Base-by-base conservation (phyloP, 2,888 invertebrate genomes). In the Dyspetes luteomarginatus region DNA sequence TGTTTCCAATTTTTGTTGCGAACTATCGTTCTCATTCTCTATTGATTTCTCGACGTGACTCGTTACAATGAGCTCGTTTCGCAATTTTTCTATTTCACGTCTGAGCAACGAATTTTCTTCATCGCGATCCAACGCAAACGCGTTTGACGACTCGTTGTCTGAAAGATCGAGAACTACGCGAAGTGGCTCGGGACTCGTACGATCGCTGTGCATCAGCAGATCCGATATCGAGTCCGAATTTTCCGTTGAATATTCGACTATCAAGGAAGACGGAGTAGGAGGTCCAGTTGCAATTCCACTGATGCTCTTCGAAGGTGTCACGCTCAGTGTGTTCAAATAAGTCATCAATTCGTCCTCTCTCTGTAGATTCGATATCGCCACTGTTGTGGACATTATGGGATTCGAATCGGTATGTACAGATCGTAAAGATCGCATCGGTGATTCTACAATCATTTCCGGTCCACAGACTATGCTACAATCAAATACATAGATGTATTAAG, bases 41-140 rank as follows among this genome's bases (percentile, higher is more conserved):
- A 93, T 90, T 56, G 91, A 90, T 86, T 93, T 93, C 7, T 92
- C 92, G 80, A 93, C 89, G 77, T 92, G 89, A 19, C 93, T 89
- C 4, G 93, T 87, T 62, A 93, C 88, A 2, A 93, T 89, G 86
- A 94, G 91, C 86, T 94, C 94, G 84, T 93, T 92, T 84, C 93
- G 93, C 1, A 94, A 89, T 58, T 93, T 93, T 45, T 92, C 88
- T 12, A 94, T 90, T 89, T 94, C 94, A 86, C 92, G 93, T 83
- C 92, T 92, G 67, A 94, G 88, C 76, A 93, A 86, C 52, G 15
- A 55, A 80, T 84, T 83, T 58, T 80, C 82, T 36, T 76, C 72
- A 5, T 75, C 65, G 24, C 77, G 4, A 73, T 84, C 77, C 12
- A 43, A 28, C n/a, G 55, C 60, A 15, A 22, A 45, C 7, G 19